Evolutionary conservation across 2,113 vertebrate species (phyloP).

Genomic region (Campylomormyrus numenius): DNA sequence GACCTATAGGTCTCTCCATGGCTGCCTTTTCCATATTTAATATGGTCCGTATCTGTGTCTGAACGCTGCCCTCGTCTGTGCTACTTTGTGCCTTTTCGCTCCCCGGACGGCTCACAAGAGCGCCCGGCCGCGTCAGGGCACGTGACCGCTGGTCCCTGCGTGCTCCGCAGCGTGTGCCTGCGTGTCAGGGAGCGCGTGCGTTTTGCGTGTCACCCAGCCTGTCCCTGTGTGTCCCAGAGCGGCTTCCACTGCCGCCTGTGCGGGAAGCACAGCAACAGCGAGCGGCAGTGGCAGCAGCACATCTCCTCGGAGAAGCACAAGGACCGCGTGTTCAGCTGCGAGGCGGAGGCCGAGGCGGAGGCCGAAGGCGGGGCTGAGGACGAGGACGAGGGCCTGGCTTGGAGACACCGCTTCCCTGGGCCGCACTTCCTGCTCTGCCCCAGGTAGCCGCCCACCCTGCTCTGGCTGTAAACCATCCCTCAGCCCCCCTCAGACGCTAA

Average conservation of each 20-base stretch:
- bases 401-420: conserved; percentile 86
- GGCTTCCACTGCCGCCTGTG: conserved; percentile 76
- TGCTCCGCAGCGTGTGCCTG: not conserved
- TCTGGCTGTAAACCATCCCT: not conserved
- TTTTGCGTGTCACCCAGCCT: not conserved
- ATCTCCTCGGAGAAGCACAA: conserved; percentile 90
- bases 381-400: conserved; percentile 74
- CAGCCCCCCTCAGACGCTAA: not conserved
- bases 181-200: not conserved
- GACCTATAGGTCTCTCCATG: not conserved
- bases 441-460: conserved; percentile 47
- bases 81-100: not conserved
- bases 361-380: no score
- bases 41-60: not conserved
- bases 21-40: not conserved
- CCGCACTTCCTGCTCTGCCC: conserved; percentile 71
- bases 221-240: conserved; percentile 64
- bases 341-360: conserved; percentile 21
- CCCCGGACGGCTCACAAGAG: not conserved
- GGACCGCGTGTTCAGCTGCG: conserved; percentile 84
- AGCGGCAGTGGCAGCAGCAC: conserved; percentile 94
- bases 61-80: not conserved
- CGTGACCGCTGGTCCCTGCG: not conserved
- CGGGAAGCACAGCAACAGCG: conserved; percentile 80
- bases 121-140: not conserved